Evolutionary conservation across 2,888 invertebrate species (phyloP).

Genomic region (Sturmia bella): DNA sequence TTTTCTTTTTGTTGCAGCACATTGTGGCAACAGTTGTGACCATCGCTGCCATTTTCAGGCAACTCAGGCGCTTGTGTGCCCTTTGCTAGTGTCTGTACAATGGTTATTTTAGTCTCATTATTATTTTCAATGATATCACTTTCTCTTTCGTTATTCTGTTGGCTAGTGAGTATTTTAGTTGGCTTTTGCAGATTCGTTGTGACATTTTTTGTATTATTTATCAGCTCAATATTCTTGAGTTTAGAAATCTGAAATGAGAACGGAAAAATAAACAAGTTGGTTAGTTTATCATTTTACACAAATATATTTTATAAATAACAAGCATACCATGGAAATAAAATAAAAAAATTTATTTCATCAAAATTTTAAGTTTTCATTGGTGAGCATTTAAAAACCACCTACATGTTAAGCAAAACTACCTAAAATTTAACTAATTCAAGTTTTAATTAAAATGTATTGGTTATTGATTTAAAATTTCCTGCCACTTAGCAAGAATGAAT

Average conservation of each 20-base stretch:
- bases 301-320: too few species aligned
- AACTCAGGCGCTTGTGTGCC: constrained; percentile 60
- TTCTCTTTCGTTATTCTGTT: constrained; percentile 39
- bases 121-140: constrained; percentile 39
- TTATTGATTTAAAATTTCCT: too few species aligned
- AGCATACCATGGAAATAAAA: too few species aligned
- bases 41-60: constrained; percentile 18
- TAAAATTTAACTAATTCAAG: too few species aligned
- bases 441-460: too few species aligned
- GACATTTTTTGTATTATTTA: constrained; percentile 79
- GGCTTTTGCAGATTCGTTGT: constrained; percentile 77
- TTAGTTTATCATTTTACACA: neutral
- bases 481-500: too few species aligned
- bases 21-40: constrained; percentile 14
- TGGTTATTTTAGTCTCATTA: constrained; percentile 38
- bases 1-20: constrained; percentile 35
- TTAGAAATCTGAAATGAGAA: constrained; percentile 82
- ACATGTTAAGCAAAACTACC: too few species aligned
- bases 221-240: constrained; percentile 83
- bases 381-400: neutral
- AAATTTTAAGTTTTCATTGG: neutral
- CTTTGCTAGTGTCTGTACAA: constrained; percentile 60
- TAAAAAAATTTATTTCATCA: too few species aligned
- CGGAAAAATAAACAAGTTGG: constrained; percentile 10
- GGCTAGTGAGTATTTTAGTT: constrained; percentile 74